Evolutionary conservation across 2,888 invertebrate species (phyloP).

Genomic region (Charanyca ferruginea): DNA sequence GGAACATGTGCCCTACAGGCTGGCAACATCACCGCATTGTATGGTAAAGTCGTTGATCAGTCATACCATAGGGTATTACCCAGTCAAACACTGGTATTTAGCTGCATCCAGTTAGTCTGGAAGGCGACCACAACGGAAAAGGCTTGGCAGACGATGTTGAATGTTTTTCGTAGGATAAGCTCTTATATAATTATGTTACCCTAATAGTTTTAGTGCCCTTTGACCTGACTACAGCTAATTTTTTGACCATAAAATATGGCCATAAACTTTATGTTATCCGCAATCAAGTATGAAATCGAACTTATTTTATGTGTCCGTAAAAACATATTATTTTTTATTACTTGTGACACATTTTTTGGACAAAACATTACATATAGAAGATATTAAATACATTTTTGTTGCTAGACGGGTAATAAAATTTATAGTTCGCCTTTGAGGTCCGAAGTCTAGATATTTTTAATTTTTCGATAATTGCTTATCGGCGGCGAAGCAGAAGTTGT

Average conservation of each 20-base stretch:
- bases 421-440: constrained; percentile 11
- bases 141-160: no score
- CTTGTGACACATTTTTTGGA: constrained; percentile 41
- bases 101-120: no score
- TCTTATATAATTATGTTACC: no score
- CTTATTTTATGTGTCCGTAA: constrained; percentile 52
- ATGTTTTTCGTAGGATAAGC: no score
- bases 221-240: constrained; percentile 30
- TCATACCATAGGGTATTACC: no score
- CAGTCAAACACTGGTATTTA: no score
- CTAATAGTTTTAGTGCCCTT: constrained; percentile 24
- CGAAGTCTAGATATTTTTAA: constrained; percentile 23
- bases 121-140: no score
- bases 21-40: no score
- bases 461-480: constrained; percentile 12
- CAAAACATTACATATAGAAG: constrained; percentile 29
- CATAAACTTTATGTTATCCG: constrained; percentile 63
- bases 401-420: constrained; percentile 44
- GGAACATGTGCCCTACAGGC: no score
- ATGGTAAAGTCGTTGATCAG: no score
- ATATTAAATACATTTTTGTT: constrained; percentile 37
- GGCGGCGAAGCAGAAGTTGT: constrained; percentile 4
- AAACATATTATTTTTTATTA: constrained; percentile 51
- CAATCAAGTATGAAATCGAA: constrained; percentile 63
- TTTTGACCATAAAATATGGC: constrained; percentile 49